Evolutionary conservation across 2,113 vertebrate genomes (phyloP).

Genomic region (Clarias magur): DNA sequence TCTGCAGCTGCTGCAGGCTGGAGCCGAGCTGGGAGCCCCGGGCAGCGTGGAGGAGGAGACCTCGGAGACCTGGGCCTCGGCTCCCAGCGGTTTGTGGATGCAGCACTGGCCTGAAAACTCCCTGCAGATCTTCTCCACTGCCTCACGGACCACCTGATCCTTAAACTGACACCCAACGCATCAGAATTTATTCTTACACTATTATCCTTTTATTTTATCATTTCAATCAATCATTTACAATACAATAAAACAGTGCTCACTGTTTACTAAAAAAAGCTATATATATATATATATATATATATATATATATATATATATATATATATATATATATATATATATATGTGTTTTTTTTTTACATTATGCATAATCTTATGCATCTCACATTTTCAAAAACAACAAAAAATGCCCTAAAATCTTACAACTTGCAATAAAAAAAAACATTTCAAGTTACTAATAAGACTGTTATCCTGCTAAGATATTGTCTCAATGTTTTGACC

Average conservation of each 20-base stretch:
- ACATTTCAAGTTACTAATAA: too few species aligned
- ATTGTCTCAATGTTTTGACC: too few species aligned
- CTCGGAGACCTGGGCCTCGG: conserved; percentile 63
- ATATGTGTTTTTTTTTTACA: too few species aligned
- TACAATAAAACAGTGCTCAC: not conserved
- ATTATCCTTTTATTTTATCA: not conserved
- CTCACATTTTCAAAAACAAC: not conserved
- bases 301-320: too few species aligned
- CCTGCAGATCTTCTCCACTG: conserved; percentile 90
- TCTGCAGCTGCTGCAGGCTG: conserved; percentile 85
- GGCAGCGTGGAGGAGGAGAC: conserved; percentile 62
- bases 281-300: too few species aligned
- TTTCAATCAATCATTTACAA: too few species aligned
- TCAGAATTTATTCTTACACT: too few species aligned
- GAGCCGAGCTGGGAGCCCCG: conserved; percentile 77
- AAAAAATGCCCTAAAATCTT: not conserved
- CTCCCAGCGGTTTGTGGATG: conserved; percentile 72
- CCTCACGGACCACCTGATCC: conserved; percentile 92
- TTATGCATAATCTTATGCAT: not conserved
- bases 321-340: too few species aligned
- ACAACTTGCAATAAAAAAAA: too few species aligned
- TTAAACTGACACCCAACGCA: conserved; percentile 78
- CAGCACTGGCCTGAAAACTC: conserved; percentile 87
- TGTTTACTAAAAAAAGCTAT: not conserved
- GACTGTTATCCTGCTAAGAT: too few species aligned